Percentiles rank a stretch among this genome's conserved stretches.
phyloP scores from a whole-genome alignment of 2,888 invertebrate genomes.

The Pristionchus exspectatus region DNA sequence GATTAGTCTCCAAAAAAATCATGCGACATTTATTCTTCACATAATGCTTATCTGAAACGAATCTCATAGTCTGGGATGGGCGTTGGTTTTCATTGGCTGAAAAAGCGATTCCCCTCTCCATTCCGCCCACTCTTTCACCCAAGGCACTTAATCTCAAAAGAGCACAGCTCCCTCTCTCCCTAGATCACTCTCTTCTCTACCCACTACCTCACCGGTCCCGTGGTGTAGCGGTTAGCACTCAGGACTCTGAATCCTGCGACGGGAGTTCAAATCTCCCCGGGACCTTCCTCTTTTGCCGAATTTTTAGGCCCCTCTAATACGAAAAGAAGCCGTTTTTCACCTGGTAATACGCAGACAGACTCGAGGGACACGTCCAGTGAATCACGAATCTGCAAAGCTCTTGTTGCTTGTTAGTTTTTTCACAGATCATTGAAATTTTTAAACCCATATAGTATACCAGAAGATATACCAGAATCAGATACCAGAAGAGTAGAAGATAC shows the following conservation, averaged over 20 bases:
- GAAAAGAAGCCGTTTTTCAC: background rate
- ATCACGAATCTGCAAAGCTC: conserved; percentile 90
- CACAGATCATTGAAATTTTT: too few relatives aligned
- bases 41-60: too few relatives aligned
- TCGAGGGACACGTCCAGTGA: conserved; percentile 96
- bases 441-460: too few relatives aligned
- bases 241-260: conserved; percentile 67
- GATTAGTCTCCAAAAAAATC: too few relatives aligned
- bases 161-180: background rate
- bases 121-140: background rate
- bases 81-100: too few relatives aligned
- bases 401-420: too few relatives aligned
- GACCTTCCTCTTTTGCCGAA: conserved; percentile 54
- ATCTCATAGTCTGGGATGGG: too few relatives aligned
- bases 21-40: too few relatives aligned
- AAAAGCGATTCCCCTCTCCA: too few relatives aligned
- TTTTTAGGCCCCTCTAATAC: background rate
- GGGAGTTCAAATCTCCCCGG: conserved; percentile 65
- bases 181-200: conserved; percentile 10
- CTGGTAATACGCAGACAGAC: conserved; percentile 95
- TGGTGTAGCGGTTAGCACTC: conserved; percentile 68
- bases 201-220: conserved; percentile 52
- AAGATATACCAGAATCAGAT: too few relatives aligned
- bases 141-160: background rate
- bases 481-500: too few relatives aligned